Base-by-base conservation (phyloP, 1,140 invertebrate species). In the Macrostomum lignano region DNA sequence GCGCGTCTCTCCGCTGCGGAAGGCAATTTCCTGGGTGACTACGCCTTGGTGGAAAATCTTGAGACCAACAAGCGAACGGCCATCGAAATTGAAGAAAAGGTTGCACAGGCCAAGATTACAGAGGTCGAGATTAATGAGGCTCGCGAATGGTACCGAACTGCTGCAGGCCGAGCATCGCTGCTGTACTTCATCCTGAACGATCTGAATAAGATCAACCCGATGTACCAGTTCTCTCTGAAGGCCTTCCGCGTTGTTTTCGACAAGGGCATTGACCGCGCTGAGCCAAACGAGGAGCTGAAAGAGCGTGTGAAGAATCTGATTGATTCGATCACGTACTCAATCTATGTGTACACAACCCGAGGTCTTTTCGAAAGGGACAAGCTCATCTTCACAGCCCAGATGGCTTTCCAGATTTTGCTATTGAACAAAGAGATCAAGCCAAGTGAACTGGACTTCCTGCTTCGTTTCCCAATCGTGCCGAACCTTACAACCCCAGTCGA, bases 111-210 rank as follows among this genome's bases (percentile, higher is more conserved):
- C 1, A 77, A 75, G 11, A 24, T 33, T 10, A 91, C 82, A 1
- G 82, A 81, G 19, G 64, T 68, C 22, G 67, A 84, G 57, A 91
- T 93, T 42, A 82, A 93, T 52, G 68, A 73, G 42, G 79, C 82
- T 2, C 63, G 82, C 40, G 79, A 88, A 60, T 62, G 76, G 42
- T 91, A 91, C 55, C 63, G 81, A 43, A 75, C 78, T 21, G 81
- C 79, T 10, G 78, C 82, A 3, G 71, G 75, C 0, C 61, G 81
- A 44, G 78, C 79, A 0, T 84, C 79, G 24, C 55, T 91, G 1
- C 60, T 91, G 0, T 93, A 91, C 55, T 93, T 93, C 45, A 86
- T 91, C 38, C 58, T 93, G n/a, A 88, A 88, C 49, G 81, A 91
- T 42, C 59, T 93, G 15, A 76, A 81, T 57, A 84, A 78, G 21